Percentiles rank a stretch among this genome's conserved stretches.
These are phyloP conservation scores for Psophia crepitans DNA, from an alignment of 2,113 vertebrate species.

Conservation along the genomic window DNA sequence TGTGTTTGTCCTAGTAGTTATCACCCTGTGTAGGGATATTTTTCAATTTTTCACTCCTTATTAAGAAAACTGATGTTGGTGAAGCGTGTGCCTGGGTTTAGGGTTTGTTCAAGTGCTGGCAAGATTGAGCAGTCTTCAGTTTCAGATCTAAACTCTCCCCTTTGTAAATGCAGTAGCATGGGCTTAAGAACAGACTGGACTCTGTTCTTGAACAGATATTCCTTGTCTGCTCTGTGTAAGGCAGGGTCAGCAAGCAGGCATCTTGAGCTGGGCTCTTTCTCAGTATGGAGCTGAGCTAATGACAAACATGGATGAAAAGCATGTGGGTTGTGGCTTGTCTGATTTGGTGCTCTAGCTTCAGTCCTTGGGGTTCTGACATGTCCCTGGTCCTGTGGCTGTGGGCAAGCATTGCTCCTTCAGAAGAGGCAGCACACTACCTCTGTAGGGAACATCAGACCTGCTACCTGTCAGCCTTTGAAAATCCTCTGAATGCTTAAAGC, in stretches of 20 bases:
- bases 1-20: not conserved
- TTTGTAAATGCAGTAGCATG: not conserved
- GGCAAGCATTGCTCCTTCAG: not conserved
- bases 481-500: not conserved
- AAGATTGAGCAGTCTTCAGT: not conserved
- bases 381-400: not conserved
- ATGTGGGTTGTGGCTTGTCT: not conserved
- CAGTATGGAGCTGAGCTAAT: not conserved
- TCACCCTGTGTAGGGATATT: not conserved
- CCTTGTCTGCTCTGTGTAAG: not conserved
- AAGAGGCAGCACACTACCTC: not conserved
- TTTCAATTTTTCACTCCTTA: not conserved
- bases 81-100: not conserved
- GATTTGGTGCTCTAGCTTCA: not conserved
- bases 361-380: not conserved
- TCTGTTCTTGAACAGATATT: not conserved
- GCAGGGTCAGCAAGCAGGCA: not conserved
- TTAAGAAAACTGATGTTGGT: not conserved
- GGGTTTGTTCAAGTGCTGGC: not conserved
- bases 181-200: not conserved
- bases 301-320: not conserved
- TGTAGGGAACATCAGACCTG: not conserved
- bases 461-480: not conserved
- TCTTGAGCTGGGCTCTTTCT: not conserved
- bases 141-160: not conserved